Evolutionary conservation across 2,113 vertebrate species (phyloP).

Genomic region (Ptyas mucosa): DNA sequence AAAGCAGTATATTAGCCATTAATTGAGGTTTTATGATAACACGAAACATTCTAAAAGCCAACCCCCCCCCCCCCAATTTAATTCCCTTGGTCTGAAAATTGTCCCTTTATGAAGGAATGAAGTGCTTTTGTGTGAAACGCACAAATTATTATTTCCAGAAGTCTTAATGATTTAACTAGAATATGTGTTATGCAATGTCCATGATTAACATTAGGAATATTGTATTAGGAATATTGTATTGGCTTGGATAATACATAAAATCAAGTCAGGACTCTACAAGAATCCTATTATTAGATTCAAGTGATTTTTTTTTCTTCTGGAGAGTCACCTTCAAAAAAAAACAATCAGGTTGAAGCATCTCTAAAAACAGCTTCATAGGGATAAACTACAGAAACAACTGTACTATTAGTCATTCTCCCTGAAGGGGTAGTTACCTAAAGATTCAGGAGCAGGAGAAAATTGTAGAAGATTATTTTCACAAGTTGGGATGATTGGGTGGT

Average conservation of each 20-base stretch:
- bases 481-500: neutral
- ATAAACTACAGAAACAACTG: neutral
- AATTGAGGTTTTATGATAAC: neutral
- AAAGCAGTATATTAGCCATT: slow-evolving; percentile 9
- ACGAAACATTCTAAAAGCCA: neutral
- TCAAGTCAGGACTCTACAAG: neutral
- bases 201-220: neutral
- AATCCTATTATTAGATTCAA: neutral
- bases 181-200: neutral
- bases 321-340: neutral
- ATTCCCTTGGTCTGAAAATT: neutral
- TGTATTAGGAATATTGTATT: neutral
- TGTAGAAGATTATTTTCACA: neutral
- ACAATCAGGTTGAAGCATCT: neutral
- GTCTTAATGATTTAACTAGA: neutral
- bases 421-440: neutral
- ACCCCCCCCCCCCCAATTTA: neutral
- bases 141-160: neutral
- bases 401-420: neutral
- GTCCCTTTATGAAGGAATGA: neutral
- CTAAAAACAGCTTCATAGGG: neutral
- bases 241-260: neutral
- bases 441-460: neutral
- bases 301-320: neutral
- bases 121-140: neutral